phyloP scores from a whole-genome alignment of 2,797 vertebrate genomes.

The Gadopsis bispinosus region DNA sequence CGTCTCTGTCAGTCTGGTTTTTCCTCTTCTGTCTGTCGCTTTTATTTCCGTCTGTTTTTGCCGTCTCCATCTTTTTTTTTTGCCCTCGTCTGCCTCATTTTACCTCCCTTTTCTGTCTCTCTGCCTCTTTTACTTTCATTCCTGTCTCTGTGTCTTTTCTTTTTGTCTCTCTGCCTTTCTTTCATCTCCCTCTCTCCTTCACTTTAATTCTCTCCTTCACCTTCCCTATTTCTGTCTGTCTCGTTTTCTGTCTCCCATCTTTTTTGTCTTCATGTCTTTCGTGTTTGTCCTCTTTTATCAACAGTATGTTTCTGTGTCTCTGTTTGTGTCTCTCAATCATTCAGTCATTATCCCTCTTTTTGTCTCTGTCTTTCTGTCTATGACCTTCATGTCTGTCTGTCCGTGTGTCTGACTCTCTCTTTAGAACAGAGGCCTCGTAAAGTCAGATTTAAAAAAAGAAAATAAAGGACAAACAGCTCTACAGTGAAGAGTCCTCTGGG shows the following conservation, averaged over 20 bases:
- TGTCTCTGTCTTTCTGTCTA: not conserved
- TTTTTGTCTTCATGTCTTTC: not conserved
- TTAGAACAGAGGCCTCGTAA: not conserved
- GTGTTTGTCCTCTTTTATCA: not conserved
- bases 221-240: not conserved
- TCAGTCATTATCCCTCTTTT: not conserved
- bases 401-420: not conserved
- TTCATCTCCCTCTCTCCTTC: no score
- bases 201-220: not conserved
- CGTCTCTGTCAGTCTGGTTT: slow-evolving; percentile 14
- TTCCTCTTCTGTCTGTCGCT: slow-evolving; percentile 1
- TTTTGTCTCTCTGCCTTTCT: not conserved
- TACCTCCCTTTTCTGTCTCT: not conserved
- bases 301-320: not conserved
- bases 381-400: slow-evolving; percentile 18
- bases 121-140: not conserved
- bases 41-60: not conserved
- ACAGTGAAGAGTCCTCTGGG: not conserved
- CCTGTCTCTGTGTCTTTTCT: not conserved
- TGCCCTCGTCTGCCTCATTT: not conserved
- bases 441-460: not conserved
- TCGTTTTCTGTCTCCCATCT: not conserved
- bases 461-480: not conserved
- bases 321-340: not conserved
- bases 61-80: not conserved